Base-by-base conservation (phyloP, 2,797 vertebrate species). In the Otus scops region DNA sequence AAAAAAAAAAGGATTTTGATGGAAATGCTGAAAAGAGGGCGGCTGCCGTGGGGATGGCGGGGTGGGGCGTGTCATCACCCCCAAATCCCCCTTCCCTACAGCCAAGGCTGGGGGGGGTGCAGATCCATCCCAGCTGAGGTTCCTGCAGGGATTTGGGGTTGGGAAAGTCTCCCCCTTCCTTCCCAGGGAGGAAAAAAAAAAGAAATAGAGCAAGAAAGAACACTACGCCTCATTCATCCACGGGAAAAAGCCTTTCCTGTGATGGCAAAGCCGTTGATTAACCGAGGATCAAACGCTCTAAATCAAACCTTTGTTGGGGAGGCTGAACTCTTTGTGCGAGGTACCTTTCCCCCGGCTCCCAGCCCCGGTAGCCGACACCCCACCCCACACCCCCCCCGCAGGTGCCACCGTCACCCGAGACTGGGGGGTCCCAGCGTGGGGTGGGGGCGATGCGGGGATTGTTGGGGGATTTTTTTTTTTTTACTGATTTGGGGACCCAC, bases 211-310 rank as follows among this genome's bases (percentile, higher is more conserved):
- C 22, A 39, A 64, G 47, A 39, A 67, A 71, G 87, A 96, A 92
- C 93, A 95, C 93, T 91, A 67, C n/a, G 9, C 2, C 91, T 95
- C 94, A 96, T 92, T 97, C 94, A 97, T 80, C 2, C 4, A 0
- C 3, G 7, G 75, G 20, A 85, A 85, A 93, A 94, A 94, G 78
- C 94, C 71, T 54, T 3, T 64, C 92, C 91, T 39, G 81, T 57
- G 89, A 41, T 30, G 91, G 86, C 80, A 91, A 92, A 95, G 87
- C 92, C 75, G 89, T 77, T 75, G 94, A 92, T 97, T 85, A 87
- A 87, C 19, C 8, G 91, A 73, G 94, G 95, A 91, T 93, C 94
- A 89, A 77, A 59, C 30, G 67, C 82, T 51, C 10, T 76, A 67
- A 88, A 92, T 57, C 77, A 19, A 54, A 85, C 24, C 96, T 96